Conservation (phyloP, 2,113 vertebrate genomes). For the Brachypodius melanocephalos region DNA sequence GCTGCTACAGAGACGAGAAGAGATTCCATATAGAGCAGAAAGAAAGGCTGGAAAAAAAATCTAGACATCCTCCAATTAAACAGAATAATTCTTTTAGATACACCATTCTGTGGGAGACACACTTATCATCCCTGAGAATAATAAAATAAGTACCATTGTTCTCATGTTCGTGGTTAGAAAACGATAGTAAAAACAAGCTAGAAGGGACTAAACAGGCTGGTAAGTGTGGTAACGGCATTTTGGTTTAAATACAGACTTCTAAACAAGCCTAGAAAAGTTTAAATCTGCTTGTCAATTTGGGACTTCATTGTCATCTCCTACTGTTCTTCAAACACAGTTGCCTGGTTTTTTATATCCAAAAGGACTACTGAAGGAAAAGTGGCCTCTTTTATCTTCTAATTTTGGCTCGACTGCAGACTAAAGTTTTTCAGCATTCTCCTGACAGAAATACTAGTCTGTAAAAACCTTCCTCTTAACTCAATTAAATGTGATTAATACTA, state of each 20-base stretch:
- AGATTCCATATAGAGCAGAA: neutral
- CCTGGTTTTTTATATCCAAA: neutral
- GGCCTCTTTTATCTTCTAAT: neutral
- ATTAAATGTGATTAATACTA: neutral
- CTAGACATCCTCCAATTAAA: neutral
- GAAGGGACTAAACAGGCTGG: neutral
- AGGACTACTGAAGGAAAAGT: neutral
- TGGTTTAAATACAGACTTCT: neutral
- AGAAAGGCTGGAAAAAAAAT: neutral
- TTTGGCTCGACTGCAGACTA: neutral
- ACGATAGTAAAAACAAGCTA: neutral
- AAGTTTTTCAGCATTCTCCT: neutral
- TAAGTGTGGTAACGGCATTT: neutral
- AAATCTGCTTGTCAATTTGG: neutral
- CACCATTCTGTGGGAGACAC: neutral
- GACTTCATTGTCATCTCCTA: neutral
- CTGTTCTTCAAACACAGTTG: neutral
- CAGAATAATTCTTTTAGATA: neutral
- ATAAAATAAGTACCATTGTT: neutral
- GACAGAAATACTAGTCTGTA: neutral
- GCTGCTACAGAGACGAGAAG: neutral
- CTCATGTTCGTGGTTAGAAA: neutral
- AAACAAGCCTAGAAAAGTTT: neutral
- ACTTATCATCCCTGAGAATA: neutral
- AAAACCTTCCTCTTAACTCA: neutral